A percentile compares a stretch with the other conserved stretches of the same genome.
phyloP scores from a whole-genome alignment of 2,113 vertebrate genomes.

The Corythoichthys intestinalis region DNA sequence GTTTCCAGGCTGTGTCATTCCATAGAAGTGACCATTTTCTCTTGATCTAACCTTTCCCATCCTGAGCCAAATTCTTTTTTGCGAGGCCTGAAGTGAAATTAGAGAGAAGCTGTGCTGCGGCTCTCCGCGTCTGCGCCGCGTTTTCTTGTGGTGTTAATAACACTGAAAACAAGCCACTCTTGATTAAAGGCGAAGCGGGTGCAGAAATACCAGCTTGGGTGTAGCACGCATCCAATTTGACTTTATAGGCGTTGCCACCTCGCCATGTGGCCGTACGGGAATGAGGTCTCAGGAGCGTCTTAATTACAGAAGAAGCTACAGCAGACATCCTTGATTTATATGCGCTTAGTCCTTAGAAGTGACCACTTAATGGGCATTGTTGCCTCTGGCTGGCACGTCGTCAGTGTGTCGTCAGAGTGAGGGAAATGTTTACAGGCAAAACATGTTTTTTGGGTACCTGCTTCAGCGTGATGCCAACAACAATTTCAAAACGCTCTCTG shows the following conservation, averaged over 20 bases:
- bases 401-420: background rate
- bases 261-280: constrained; percentile 54
- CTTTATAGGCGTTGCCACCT: constrained; percentile 65
- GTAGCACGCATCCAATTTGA: constrained; percentile 59
- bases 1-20: constrained; percentile 19
- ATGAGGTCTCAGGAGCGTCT: constrained; percentile 57
- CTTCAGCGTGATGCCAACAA: constrained; percentile 1
- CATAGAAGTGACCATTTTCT: constrained; percentile 38
- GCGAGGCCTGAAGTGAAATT: constrained; percentile 59
- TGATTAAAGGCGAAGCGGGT: constrained; percentile 71
- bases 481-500: background rate
- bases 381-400: constrained; percentile 28
- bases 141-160: constrained; percentile 69
- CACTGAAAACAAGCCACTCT: constrained; percentile 60
- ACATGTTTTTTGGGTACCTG: constrained; percentile 20
- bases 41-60: constrained; percentile 56
- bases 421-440: background rate
- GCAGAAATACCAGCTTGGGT: constrained; percentile 71
- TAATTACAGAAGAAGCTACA: constrained; percentile 66
- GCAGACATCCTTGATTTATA: constrained; percentile 60
- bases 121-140: constrained; percentile 61
- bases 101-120: constrained; percentile 60
- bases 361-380: constrained; percentile 60
- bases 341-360: constrained; percentile 48
- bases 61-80: constrained; percentile 50